Evolutionary conservation across 2,888 invertebrate species (phyloP), one percentile per base, ranked within the genome.

Genomic region (Spisula subtruncata): DNA sequence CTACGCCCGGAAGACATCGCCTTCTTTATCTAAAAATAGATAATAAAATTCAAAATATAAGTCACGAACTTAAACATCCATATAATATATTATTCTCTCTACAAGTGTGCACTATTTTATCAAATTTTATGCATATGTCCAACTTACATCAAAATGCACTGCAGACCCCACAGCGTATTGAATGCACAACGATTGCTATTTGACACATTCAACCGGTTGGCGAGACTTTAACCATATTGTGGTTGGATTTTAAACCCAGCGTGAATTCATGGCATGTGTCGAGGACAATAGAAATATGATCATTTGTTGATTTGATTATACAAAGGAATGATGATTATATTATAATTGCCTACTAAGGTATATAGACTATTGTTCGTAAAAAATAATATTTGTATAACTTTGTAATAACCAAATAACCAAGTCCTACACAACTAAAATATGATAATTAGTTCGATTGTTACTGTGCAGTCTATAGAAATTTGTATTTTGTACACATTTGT

Each of bases 191-290:
- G 8, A 35, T 25, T 35, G n/a, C 60, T n/a, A 32, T 29, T 32
- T 32, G 75, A 75, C 35, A 32, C 75, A 35, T n/a, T n/a, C n/a
- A n/a, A n/a, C 2, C 18, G 16, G 35, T 75, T 32, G 35, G 41
- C 2, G 41, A 25, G 32, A 75, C 1, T 75, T 75, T 75, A 75
- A 32, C 75, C 14, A 4, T 16, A 75, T 75, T 75, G 18, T 75
- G 35, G 29, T 16, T 32, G 75, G 35, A 75, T 75, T 75, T 75
- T 75, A 35, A 75, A 75, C 32, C 10, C 75, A 75, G 75, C 35
- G 32, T 83, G 56, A 87, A 35, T 66, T 75, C 86, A 81, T 83
- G 86, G 75, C 89, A 89, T 83, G 46, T 83, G 89, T 75, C 35
- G 32, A n/a, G 41, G 75, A 83, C 83, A 88, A 83, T 54, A 83